These are phyloP conservation scores for Coenonympha glycerion DNA, from an alignment of 2,888 invertebrate genomes.

Conservation along the genomic window DNA sequence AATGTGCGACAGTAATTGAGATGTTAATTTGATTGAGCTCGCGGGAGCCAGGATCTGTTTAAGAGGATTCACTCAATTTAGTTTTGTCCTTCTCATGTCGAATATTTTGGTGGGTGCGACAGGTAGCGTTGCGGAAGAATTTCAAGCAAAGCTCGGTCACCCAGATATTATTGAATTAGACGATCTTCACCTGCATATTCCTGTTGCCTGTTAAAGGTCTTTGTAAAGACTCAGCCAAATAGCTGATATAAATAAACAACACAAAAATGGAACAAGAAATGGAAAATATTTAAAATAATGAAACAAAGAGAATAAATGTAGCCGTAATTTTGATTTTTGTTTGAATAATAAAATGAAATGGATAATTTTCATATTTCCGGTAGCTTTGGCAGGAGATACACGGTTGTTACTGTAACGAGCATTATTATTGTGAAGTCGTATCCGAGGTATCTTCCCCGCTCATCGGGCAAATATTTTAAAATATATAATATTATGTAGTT, in stretches of 20 bases:
- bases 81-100: too few species aligned
- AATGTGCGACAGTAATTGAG: conserved; percentile 31
- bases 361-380: conserved; percentile 14
- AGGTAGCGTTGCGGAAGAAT: too few species aligned
- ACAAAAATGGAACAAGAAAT: neutral
- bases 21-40: conserved; percentile 33
- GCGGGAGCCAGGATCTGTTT: conserved; percentile 20
- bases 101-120: too few species aligned
- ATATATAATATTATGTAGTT: too few species aligned
- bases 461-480: too few species aligned
- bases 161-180: too few species aligned
- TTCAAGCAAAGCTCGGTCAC: too few species aligned
- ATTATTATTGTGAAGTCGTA: conserved; percentile 3
- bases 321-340: conserved; percentile 5
- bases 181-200: too few species aligned
- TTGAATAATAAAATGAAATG: conserved; percentile 1
- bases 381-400: conserved; percentile 8
- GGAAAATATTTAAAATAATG: neutral
- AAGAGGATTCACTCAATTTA: conserved; percentile 18
- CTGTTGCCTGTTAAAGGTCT: too few species aligned
- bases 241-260: neutral
- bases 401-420: conserved; percentile 11
- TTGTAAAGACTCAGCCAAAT: too few species aligned
- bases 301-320: neutral
- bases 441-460: neutral